Conservation (phyloP, 2,888 invertebrate genomes). For the Hedya salicella region DNA sequence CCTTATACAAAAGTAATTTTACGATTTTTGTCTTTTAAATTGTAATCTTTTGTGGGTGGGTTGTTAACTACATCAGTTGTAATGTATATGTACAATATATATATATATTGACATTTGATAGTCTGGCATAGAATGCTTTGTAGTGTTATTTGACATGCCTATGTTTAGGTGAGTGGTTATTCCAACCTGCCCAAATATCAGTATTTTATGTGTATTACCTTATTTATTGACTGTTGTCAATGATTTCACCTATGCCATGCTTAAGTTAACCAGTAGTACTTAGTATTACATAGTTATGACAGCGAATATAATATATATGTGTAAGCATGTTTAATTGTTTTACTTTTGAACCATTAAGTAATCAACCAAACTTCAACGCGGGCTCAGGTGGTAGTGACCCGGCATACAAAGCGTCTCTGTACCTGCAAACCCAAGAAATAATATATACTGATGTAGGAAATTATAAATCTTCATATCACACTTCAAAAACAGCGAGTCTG, state of each 20-base stretch:
- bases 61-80: neutral
- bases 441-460: no score
- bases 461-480: no score
- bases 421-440: no score
- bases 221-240: constrained; percentile 47
- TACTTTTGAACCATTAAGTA: neutral
- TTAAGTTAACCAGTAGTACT: constrained; percentile 52
- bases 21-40: neutral
- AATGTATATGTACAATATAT: no score
- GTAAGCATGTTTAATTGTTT: constrained; percentile 56
- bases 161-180: no score
- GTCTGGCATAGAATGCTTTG: no score
- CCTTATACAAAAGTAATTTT: neutral
- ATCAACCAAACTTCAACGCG: no score
- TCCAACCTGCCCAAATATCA: neutral
- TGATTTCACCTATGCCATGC: constrained; percentile 56
- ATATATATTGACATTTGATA: no score
- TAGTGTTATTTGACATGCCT: no score
- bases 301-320: constrained; percentile 67
- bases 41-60: neutral
- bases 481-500: no score
- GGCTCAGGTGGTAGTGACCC: no score
- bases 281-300: constrained; percentile 55
- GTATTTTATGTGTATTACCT: neutral
- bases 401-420: no score